Evolutionary conservation across 2,888 invertebrate genomes (phyloP).

Genomic region (Philereme vetulata): DNA sequence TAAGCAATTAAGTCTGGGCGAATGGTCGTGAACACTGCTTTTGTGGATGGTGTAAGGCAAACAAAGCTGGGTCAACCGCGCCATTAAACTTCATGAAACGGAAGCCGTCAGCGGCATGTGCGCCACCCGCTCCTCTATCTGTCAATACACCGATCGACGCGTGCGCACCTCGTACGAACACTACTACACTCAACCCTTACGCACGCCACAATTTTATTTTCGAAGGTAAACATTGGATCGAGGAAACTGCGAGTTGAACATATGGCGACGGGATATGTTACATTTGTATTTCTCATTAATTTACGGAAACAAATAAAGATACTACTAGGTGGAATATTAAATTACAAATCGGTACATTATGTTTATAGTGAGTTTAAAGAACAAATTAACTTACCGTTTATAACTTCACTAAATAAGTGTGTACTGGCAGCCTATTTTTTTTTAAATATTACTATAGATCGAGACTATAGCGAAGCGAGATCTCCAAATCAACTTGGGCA

Average conservation of each 20-base stretch:
- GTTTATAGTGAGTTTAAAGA: too few relatives aligned
- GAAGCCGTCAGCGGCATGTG: conserved; percentile 78
- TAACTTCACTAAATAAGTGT: too few relatives aligned
- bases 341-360: too few relatives aligned
- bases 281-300: conserved; percentile 15
- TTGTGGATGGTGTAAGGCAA: conserved; percentile 75
- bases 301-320: conserved; percentile 7
- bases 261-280: conserved; percentile 22
- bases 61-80: conserved; percentile 82
- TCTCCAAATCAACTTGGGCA: too few relatives aligned
- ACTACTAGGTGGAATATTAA: too few relatives aligned
- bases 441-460: too few relatives aligned
- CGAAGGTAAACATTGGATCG: conserved; percentile 25
- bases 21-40: conserved; percentile 61
- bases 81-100: conserved; percentile 82
- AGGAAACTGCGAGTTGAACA: conserved; percentile 24
- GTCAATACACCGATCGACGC: conserved; percentile 71
- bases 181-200: conserved; percentile 29
- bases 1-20: conserved; percentile 73
- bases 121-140: conserved; percentile 67
- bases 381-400: too few relatives aligned
- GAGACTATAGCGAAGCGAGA: too few relatives aligned
- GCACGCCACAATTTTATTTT: conserved; percentile 33
- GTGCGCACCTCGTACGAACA: conserved; percentile 50
- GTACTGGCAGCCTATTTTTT: too few relatives aligned